Evolutionary conservation across 2,113 vertebrate species (phyloP), one percentile per base, ranked within the genome.

Genomic region (Gasterosteus nipponicus): DNA sequence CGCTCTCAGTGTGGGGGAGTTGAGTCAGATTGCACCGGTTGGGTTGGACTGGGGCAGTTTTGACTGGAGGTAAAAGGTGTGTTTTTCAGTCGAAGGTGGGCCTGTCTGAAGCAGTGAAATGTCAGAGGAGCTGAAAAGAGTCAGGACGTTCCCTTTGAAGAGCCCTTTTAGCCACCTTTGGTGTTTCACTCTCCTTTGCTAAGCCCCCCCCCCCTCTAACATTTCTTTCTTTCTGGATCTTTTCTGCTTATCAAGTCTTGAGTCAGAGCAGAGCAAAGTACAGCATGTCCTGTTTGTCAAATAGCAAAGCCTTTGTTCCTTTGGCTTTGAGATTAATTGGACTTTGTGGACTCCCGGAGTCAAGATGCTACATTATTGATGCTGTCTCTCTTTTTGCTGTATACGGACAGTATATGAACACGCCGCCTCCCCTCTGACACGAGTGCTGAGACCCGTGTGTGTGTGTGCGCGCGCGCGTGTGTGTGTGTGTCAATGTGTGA

Each of bases 291-390:
- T 92, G 89, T 94, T 94, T 94, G 92, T 93, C 93, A 94, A 92
- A 92, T 88, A 90, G 90, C 86, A 54, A 84, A 87, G 81, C 83
- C 90, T 94, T 93, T 94, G 92, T 94, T 93, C 91, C 88, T 86
- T 80, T 81, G 88, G 86, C 90, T 92, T 92, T 93, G 90, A 94
- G 92, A 93, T 91, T 95, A 95, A 95, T 95, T 94, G 93, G 94
- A 90, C 91, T 93, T 92, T 92, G 89, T 94, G 92, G 91, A 93
- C 92, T 91, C 88, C 89, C 69, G 81, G 89, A 90, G 91, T 80
- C 78, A 87, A 88, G 87, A 92, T 84, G 77, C 83, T 94, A 87
- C 92, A 94, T 94, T 93, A 94, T 94, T 94, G 93, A 94, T 94
- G 92, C 84, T 78, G 89, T 85, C 88, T 91, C 78, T 86, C 75